Base-by-base conservation (phyloP, 2,888 invertebrate species). In the Nycteola revayana region DNA sequence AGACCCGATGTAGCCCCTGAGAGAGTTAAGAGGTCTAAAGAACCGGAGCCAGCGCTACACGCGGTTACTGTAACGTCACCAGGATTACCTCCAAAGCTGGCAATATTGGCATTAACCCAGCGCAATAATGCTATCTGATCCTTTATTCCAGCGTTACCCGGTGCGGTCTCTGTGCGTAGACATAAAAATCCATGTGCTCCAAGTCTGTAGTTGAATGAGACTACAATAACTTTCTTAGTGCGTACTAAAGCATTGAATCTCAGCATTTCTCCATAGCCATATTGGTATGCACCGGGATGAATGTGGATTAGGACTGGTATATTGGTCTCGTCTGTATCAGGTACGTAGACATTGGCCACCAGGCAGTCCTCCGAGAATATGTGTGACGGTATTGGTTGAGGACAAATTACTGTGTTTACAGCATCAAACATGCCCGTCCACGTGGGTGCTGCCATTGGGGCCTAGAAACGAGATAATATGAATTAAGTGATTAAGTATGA, bases 201-300 rank as follows among this genome's bases (percentile, higher is more conserved):
- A 9, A 78, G 46, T 6, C 80, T 66, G 28, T 80, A 78, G 30
- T 80, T 79, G 40, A 76, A 77, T 5, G 60, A 66, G 0, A 79
- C 73, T 5, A 47, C 44, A 25, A 80, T 62, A 0, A 77, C 30
- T 49, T 75, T 42, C 14, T 69, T 58, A 1, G 45, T 51, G 1
- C 39, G 36, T 0, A 64, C 57, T 6, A 79, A 34, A 32, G 65
- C 66, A 14, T 49, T 64, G 1, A 60, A 61, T 20, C 56, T 49
- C 0, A 56, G 5, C 17, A 35, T 42, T 36, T 72, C 58, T 0
- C 82, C 77, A 21, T 36, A 62, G 1, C 85, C 87, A 1, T 62
- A 24, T 49, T 75, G 60, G 36, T 69, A 87, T 1, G 66, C 82
- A 6, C 88, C 89, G n/a, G 86, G 86, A 27, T 89, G 89, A 1